Evolutionary conservation across 2,888 invertebrate species (phyloP).

Genomic region (Folsomia manolachei): DNA sequence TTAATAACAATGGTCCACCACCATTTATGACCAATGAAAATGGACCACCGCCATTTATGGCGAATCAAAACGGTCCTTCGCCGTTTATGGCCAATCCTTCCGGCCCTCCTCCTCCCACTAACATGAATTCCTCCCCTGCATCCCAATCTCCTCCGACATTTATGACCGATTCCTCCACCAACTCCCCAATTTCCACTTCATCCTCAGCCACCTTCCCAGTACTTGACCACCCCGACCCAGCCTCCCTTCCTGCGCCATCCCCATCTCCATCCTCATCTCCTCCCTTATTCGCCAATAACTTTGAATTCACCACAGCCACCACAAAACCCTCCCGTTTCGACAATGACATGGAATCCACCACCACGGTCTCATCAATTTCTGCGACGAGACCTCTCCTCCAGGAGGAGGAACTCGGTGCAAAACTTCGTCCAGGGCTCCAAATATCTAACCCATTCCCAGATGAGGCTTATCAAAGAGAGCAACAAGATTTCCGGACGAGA

Average conservation of each 20-base stretch:
- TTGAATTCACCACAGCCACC: neutral
- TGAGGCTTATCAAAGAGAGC: slow-evolving; percentile 15
- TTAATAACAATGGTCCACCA: slow-evolving; percentile 18
- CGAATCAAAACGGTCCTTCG: slow-evolving; percentile 16
- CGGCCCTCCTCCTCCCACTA: neutral
- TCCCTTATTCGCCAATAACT: too few relatives aligned
- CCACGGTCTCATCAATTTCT: neutral
- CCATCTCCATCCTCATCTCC: too few relatives aligned
- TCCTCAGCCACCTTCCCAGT: slow-evolving; percentile 3
- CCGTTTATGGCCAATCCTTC: neutral
- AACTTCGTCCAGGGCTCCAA: slow-evolving; percentile 35
- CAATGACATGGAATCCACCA: neutral
- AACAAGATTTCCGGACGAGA: slow-evolving; percentile 7
- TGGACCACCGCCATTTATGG: slow-evolving; percentile 2
- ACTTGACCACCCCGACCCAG: neutral
- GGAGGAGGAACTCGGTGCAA: slow-evolving; percentile 20
- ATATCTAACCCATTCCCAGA: slow-evolving; percentile 38
- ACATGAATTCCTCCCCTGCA: neutral
- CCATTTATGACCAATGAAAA: slow-evolving; percentile 15
- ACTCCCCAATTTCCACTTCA: neutral
- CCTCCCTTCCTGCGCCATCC: neutral
- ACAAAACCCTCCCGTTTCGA: neutral
- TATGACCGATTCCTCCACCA: slow-evolving; percentile 11
- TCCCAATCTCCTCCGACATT: slow-evolving; percentile 17
- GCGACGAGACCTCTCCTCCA: slow-evolving; percentile 13